Base-by-base conservation (phyloP, 2,888 invertebrate species). In the Sinohyriopsis cumingii region DNA sequence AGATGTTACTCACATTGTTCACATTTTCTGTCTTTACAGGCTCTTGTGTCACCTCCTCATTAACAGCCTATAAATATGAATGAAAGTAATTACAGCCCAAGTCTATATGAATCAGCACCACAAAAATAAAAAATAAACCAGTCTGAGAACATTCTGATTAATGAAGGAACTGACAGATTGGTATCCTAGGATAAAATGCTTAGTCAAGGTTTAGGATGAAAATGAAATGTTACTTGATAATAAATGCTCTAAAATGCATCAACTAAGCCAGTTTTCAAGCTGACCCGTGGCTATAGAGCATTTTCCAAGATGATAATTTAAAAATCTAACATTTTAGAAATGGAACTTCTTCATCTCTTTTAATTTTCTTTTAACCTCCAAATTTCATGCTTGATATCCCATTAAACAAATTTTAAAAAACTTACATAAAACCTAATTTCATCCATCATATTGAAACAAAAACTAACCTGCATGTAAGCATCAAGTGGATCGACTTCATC, bases 381-480 rank as follows among this genome's bases (percentile, higher is more conserved):
- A 12, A 65, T 62, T 28, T 69, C 69, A 5, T 65, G 25, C 19
- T n/a, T 67, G n/a, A 67, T 67, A 56, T 67, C 61, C 67, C 56
- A 61, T 33, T 25, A 55, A 33, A 56, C n/a, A 24, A 33, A 12
- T 33, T 9, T 1, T 9, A 33, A 45, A 45, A 45, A 45, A 45
- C 12, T 15, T 15, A 15, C 45, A 33, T 15, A 15, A 15, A 45
- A 45, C 15, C 45, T 45, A 45, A 45, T 45, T 45, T 45, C 9
- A 45, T 45, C 45, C 15, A 45, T 45, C 12, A 45, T 15, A 45
- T 45, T 45, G 15, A 45, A 45, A 45, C 3, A 18, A 56, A 45
- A 33, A 22, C 65, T 65, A 70, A 88, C 95, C 90, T 94, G 94
- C 99, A 99, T 99, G 88, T 95, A 99, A 9, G 98, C 99, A 92